Conservation (phyloP, 2,113 vertebrate genomes). For the Bucco capensis region DNA sequence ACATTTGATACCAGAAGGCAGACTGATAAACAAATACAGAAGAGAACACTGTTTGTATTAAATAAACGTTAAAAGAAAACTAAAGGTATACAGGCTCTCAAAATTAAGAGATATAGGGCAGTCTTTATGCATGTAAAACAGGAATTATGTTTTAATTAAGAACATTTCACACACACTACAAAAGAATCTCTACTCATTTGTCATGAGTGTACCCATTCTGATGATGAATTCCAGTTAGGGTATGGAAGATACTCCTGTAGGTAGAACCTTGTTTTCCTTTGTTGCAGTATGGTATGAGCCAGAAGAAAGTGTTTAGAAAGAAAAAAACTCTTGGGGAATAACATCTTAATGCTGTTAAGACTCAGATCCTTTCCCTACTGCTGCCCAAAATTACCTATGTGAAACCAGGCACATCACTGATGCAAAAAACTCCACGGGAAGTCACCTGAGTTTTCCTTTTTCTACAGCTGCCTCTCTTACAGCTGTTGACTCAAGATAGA, state of each 20-base stretch:
- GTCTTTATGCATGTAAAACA: neutral
- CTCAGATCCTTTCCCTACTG: neutral
- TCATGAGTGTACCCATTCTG: neutral
- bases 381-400: neutral
- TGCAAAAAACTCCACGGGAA: fast-evolving
- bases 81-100: neutral
- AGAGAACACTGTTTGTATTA: neutral
- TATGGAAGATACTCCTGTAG: neutral
- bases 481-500: neutral
- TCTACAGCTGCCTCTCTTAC: neutral
- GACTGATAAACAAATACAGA: neutral
- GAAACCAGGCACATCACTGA: neutral
- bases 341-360: neutral
- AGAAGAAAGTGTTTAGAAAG: neutral
- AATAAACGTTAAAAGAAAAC: neutral
- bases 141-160: neutral
- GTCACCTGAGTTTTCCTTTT: neutral
- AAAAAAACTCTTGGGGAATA: neutral
- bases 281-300: neutral
- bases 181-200: neutral
- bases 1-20: neutral
- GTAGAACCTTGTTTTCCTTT: neutral
- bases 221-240: neutral
- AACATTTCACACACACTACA: neutral
- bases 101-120: neutral